Base-by-base conservation (phyloP, 2,797 vertebrate genomes). In the Corythornis leucogaster region DNA sequence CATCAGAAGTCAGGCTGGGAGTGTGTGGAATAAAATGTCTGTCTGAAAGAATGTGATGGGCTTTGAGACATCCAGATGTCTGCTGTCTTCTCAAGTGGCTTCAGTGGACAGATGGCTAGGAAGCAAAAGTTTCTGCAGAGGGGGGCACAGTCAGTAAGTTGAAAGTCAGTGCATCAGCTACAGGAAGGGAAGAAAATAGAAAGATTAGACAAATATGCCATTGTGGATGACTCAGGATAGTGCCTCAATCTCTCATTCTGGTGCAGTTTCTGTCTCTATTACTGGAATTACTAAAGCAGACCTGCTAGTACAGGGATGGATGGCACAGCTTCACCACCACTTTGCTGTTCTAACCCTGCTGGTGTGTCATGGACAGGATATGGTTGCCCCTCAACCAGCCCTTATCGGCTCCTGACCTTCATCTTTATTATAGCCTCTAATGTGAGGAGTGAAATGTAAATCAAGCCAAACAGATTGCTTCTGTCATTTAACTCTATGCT, bases 61-160 rank as follows among this genome's bases (percentile, higher is more conserved):
- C 71, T 74, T 30, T 35, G 81, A 68, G 89, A 30, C 24, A 35
- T 28, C 28, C 69, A 46, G 33, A 43, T 26, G 40, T 80, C 58
- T 94, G 51, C 67, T 71, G 66, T 15, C 80, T 63, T 33, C 68
- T 88, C 70, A 66, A 46, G 59, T 85, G 80, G 45, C 63, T 82
- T 8, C 46, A 14, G 40, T 6, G 71, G 71, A 40, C 35, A 74
- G 64, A 50, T 8, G 46, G 25, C 26, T n/a, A 3, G 50, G 63
- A 43, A 68, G 73, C 2, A 3, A 45, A 58, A 20, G 24, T 9
- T 53, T 45, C 42, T 42, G 58, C 38, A 20, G 57, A 28, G 24
- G 5, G 2, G 33, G 25, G 4, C 19, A 13, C 17, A 11, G 43
- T 9, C 48, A 53, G 1, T 19, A 38, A 33, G 15, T 6, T 77